Base-by-base conservation (phyloP, 2,888 invertebrate species). In the Drepana falcataria region DNA sequence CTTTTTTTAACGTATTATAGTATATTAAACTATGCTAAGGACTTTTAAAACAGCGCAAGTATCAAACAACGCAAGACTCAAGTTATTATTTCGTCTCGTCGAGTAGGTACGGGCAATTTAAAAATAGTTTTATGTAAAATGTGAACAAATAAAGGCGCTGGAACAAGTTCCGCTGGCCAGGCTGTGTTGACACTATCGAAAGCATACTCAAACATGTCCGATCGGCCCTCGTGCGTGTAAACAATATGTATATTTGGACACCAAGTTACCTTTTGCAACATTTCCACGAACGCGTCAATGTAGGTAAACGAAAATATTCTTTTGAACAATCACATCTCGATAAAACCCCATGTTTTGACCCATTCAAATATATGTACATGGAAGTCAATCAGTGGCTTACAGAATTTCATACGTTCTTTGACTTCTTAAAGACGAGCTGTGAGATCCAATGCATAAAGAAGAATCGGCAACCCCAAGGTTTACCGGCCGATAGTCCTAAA, bases 181-280 rank as follows among this genome's bases (percentile, higher is more conserved):
- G 76, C 71, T 73, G 58, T 88, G 82, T 90, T 90, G 87, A 89
- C 90, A 83, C 75, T 86, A 87, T 88, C 85, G 85, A 88, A 85
- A 85, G 86, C 78, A 81, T 83, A 79, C 80, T 82, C 83, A 87
- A 85, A 86, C 82, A 87, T 61, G 61, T 67, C 66, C 68, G 71
- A 78, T 79, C 75, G 71, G 65, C 62, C 69, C 74, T 66, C 66
- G 71, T 57, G 63, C 71, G 56, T 79, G 75, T 83, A 80, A 76
- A 83, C 81, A 79, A 75, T 74, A 71, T 82, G 83, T 83, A 78
- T 81, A 79, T 86, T 83, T 77, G 74, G 81, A 85, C 82, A 79
- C 79, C 73, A 79, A 81, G 81, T 72, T 72, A 65, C 72, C 71
- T 75, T 83, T 81, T 71, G 79, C 80, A 74, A 79, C 63, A 69